Base-by-base conservation (phyloP, 2,113 vertebrate genomes). In the Ursus arctos region DNA sequence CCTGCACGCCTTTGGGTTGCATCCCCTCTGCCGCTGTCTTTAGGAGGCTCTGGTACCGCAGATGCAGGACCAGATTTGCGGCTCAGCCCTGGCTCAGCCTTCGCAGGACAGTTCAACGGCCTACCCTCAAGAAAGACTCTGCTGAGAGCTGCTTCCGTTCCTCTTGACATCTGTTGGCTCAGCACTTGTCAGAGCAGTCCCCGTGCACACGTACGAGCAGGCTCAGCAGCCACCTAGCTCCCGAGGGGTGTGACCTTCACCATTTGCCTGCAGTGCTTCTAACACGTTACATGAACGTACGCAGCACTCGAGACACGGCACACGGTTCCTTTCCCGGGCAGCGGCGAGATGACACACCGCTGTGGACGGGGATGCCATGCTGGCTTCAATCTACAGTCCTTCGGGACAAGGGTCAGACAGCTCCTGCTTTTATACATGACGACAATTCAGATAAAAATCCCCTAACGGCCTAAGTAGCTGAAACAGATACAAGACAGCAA, bases 201-300 rank as follows among this genome's bases (percentile, higher is more conserved):
- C 0, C 0, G 24, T 7, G 31, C 26, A 4, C 3, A 24, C 36
- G 4, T 26, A 10, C 14, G 2, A 12, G n/a, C 57, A 40, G 0
- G 3, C 18, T 89, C 11, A 21, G 81, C 43, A 13, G 53, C 13
- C 31, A 14, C n/a, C 9, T 31, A 19, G n/a, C 16, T 13, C 57
- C 76, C 0, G 2, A 14, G 16, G 1, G 26, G 72, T 8, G 28
- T 7, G 49, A 61, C 4, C 8, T 22, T 19, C 14, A 74, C 43
- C 0, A 0, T 47, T 1, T 21, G 7, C 40, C n/a, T 6, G 67
- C 28, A 22, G 12, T 10, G 7, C 55, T 31, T n/a, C 84, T 40
- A 3, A 53, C 1, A 0, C 0, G 14, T 40, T 47, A 40, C 33
- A 1, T 3, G 18, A 57, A 36, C 4, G 7, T 15, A 26, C 0